These are phyloP conservation scores for Zaprionus nigranus DNA, from an alignment of 1,140 invertebrate genomes.

Conservation along the genomic window DNA sequence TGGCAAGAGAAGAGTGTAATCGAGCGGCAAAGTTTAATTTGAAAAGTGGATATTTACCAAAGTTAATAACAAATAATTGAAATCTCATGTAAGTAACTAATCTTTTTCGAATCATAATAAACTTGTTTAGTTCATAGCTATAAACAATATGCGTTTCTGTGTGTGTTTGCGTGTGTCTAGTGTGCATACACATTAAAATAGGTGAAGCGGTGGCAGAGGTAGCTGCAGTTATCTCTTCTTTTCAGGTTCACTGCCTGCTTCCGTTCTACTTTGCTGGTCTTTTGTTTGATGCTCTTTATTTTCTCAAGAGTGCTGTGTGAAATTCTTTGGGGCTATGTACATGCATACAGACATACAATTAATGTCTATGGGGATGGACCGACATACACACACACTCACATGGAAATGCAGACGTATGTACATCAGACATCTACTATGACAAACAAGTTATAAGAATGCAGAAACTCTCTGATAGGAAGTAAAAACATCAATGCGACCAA, in stretches of 20 bases:
- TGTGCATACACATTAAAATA: conserved; percentile 6
- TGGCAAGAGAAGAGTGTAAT: conserved; percentile 9
- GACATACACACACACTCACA: background rate
- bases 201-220: conserved; percentile 11
- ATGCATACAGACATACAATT: background rate
- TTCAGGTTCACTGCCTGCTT: conserved; percentile 77
- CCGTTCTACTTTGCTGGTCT: conserved; percentile 69
- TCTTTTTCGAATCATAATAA: background rate
- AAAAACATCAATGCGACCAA: conserved; percentile 31
- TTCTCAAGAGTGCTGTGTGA: conserved; percentile 38
- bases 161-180: background rate
- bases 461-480: conserved; percentile 2
- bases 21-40: conserved; percentile 27
- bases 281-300: conserved; percentile 59
- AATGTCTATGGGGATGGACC: conserved; percentile 5
- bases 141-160: background rate
- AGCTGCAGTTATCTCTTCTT: conserved; percentile 58
- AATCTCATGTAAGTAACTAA: conserved; percentile 36
- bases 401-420: background rate
- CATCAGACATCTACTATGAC: background rate
- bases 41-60: conserved; percentile 16
- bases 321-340: conserved; percentile 20
- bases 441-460: conserved; percentile 41
- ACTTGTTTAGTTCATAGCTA: background rate
- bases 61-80: conserved; percentile 24